Percentiles rank a stretch among this genome's conserved stretches.
Conservation (phyloP, 2,113 vertebrate species). For the Chionodraco myersi region DNA sequence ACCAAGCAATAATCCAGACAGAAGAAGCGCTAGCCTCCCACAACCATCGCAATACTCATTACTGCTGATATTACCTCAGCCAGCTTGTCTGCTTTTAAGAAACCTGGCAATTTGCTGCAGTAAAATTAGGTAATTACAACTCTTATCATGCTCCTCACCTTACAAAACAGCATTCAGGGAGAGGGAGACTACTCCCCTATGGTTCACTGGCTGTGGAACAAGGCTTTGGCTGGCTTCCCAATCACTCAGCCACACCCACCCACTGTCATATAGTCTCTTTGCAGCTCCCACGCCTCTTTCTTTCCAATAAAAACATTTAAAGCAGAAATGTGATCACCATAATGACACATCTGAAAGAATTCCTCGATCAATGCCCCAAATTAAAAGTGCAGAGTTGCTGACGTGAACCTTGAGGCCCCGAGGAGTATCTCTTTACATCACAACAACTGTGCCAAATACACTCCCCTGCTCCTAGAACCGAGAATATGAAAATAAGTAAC, state of each 20-base stretch:
- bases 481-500: conserved; percentile 32
- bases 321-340: conserved; percentile 53
- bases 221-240: conserved; percentile 64
- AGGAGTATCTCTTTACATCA: conserved; percentile 48
- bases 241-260: conserved; percentile 61
- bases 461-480: conserved; percentile 13
- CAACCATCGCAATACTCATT: conserved; percentile 76
- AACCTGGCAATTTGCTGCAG: conserved; percentile 75
- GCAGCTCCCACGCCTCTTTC: conserved; percentile 16
- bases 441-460: conserved; percentile 27
- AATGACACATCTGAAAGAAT: conserved; percentile 40
- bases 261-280: conserved; percentile 46
- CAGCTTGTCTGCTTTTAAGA: conserved; percentile 71
- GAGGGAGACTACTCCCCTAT: conserved; percentile 57
- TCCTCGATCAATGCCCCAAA: conserved; percentile 28
- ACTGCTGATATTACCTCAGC: conserved; percentile 71
- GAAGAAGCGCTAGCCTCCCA: conserved; percentile 53
- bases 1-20: conserved; percentile 72
- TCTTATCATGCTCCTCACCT: conserved; percentile 75
- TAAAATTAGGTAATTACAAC: conserved; percentile 80
- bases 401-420: conserved; percentile 27
- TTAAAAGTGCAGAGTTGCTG: conserved; percentile 35
- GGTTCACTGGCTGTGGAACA: conserved; percentile 63
- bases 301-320: conserved; percentile 46
- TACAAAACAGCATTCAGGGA: conserved; percentile 73